A percentile compares a stretch with the other conserved stretches of the same genome.
Evolutionary conservation across 2,113 vertebrate species (phyloP).

Genomic region (Ctenodactylus gundi): DNA sequence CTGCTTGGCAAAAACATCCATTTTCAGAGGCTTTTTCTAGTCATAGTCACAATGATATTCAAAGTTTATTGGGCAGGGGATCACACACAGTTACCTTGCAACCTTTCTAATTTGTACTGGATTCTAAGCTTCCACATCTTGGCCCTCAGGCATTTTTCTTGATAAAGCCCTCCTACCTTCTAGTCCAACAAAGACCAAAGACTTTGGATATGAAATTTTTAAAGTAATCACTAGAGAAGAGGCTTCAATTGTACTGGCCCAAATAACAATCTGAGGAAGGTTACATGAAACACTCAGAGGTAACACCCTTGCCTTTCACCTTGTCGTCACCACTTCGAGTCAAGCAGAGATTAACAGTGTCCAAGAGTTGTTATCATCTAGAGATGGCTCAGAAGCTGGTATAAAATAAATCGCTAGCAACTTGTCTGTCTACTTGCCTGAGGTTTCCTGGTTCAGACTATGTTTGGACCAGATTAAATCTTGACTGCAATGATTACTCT

Average conservation of each 20-base stretch:
- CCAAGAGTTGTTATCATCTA: slow-evolving; percentile 70
- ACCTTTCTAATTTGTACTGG: slow-evolving; percentile 70
- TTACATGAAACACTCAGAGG: slow-evolving; percentile 66
- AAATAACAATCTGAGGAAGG: slow-evolving; percentile 68
- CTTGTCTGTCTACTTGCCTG: slow-evolving; percentile 53
- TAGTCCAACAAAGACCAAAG: slow-evolving; percentile 73
- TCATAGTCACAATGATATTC: slow-evolving; percentile 32
- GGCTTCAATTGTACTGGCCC: slow-evolving; percentile 69
- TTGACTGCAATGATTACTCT: slow-evolving; percentile 62
- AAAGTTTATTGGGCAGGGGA: slow-evolving; percentile 57
- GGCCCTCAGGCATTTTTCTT: slow-evolving; percentile 64
- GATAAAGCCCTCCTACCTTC: slow-evolving; percentile 73
- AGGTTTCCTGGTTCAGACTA: slow-evolving; percentile 62
- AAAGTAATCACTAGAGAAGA: slow-evolving; percentile 68
- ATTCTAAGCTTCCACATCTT: slow-evolving; percentile 72
- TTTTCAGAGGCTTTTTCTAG: slow-evolving; percentile 59
- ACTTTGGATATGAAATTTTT: slow-evolving; percentile 74
- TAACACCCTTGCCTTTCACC: slow-evolving; percentile 72
- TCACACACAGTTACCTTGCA: slow-evolving; percentile 60
- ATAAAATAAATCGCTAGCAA: slow-evolving; percentile 76
- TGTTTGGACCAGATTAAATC: slow-evolving; percentile 73
- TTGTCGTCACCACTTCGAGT: slow-evolving; percentile 72
- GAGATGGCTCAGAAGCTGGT: slow-evolving; percentile 70
- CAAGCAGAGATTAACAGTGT: slow-evolving; percentile 75
- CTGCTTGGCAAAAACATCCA: background rate